phyloP scores from a whole-genome alignment of 2,113 vertebrate genomes.

The Platanista minor region DNA sequence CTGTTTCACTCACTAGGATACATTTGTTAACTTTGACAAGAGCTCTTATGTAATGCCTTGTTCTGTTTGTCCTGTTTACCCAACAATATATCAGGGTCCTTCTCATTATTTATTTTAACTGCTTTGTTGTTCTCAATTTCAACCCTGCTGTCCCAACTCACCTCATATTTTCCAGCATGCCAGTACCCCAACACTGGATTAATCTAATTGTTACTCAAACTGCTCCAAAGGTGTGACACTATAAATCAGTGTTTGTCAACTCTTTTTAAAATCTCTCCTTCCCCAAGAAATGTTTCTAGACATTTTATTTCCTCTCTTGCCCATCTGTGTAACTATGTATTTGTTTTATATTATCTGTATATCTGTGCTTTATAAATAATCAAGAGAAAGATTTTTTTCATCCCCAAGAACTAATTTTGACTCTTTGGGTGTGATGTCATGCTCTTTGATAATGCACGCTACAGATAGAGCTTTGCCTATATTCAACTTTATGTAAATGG shows the following conservation, averaged over 20 bases:
- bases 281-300: background rate
- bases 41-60: background rate
- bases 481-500: background rate
- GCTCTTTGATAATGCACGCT: background rate
- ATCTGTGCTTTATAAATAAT: too few species aligned
- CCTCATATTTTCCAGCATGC: background rate
- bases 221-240: background rate
- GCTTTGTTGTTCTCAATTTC: background rate
- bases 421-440: background rate
- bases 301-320: background rate
- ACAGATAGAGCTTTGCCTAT: background rate
- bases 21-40: background rate
- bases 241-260: background rate
- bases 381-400: background rate
- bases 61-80: background rate
- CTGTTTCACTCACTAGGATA: background rate
- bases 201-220: background rate
- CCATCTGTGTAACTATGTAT: background rate
- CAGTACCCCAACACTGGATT: background rate
- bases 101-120: background rate
- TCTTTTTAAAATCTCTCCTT: background rate
- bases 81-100: too few species aligned
- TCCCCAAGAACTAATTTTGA: background rate
- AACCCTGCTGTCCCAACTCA: background rate
- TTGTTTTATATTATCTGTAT: background rate